phyloP scores from a whole-genome alignment of 2,888 invertebrate species.

The Falcaria lacertinaria region DNA sequence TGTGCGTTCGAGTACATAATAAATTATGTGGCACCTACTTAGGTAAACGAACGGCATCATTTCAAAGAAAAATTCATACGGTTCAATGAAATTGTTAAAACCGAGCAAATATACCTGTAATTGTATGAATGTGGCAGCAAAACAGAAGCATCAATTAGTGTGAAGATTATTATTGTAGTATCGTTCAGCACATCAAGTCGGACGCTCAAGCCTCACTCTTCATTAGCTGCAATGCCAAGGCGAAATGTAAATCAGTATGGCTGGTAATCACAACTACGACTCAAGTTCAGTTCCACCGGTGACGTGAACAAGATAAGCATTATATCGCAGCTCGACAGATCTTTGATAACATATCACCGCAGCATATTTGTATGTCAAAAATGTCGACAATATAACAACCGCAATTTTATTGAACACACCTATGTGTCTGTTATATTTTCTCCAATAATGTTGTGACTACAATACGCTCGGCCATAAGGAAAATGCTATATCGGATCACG shows the following conservation, averaged over 20 bases:
- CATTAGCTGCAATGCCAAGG: constrained; percentile 2
- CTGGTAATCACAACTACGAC: not conserved
- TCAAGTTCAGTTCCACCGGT: constrained; percentile 24
- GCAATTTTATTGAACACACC: constrained; percentile 10
- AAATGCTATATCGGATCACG: constrained; percentile 41
- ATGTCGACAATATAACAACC: constrained; percentile 22
- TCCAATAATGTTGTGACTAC: constrained; percentile 18
- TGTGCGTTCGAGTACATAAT: no score
- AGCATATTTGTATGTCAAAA: constrained; percentile 43
- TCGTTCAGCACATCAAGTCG: not conserved
- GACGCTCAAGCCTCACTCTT: not conserved
- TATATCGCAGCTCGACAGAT: constrained; percentile 46
- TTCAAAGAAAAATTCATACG: no score
- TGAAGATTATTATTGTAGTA: not conserved
- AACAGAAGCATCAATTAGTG: no score
- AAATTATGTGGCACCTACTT: no score
- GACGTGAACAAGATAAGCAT: constrained; percentile 45
- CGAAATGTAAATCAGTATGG: not conserved
- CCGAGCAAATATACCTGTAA: no score
- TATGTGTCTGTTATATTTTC: constrained; percentile 10
- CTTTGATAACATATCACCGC: constrained; percentile 59
- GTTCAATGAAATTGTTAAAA: no score
- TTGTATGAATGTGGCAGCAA: no score
- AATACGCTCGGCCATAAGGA: constrained; percentile 19
- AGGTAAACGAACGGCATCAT: no score